Conservation (phyloP, 2,797 vertebrate species). For the Gila robusta region DNA sequence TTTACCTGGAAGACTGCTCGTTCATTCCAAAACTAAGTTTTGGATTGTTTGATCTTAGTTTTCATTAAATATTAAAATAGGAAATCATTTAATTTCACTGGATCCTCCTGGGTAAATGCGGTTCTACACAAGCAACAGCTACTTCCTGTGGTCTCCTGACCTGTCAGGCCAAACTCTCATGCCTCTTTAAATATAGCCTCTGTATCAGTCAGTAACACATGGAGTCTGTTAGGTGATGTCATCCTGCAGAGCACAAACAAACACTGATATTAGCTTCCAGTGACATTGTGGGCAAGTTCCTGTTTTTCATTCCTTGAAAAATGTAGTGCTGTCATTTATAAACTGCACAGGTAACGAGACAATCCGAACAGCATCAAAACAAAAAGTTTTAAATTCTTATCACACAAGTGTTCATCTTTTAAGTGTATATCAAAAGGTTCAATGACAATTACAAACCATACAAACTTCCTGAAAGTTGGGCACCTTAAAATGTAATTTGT, state of each 20-base stretch:
- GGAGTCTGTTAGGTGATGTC: slow-evolving; percentile 24
- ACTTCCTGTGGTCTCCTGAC: background rate
- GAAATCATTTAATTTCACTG: background rate
- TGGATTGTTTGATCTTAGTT: background rate
- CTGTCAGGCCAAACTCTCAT: slow-evolving; percentile 20
- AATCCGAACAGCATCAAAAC: background rate
- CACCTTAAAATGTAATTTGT: too few species aligned
- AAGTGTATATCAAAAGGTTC: background rate
- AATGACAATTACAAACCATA: background rate
- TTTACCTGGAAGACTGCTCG: background rate
- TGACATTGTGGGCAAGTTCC: slow-evolving; percentile 9
- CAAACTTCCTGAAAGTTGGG: background rate
- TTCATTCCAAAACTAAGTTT: background rate
- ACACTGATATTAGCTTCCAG: slow-evolving; percentile 32
- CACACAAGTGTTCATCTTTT: background rate
- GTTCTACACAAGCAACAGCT: background rate
- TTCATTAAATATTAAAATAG: background rate
- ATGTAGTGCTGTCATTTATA: slow-evolving; percentile 5
- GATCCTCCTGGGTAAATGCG: background rate
- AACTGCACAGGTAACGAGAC: background rate
- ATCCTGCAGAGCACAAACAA: slow-evolving; percentile 2
- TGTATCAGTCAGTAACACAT: background rate
- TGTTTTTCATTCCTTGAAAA: slow-evolving; percentile 18
- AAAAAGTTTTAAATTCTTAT: background rate
- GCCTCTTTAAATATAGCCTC: slow-evolving; percentile 4